These are phyloP conservation scores for Cephus cinctus DNA, from an alignment of 1,140 invertebrate species.

Conservation along the genomic window DNA sequence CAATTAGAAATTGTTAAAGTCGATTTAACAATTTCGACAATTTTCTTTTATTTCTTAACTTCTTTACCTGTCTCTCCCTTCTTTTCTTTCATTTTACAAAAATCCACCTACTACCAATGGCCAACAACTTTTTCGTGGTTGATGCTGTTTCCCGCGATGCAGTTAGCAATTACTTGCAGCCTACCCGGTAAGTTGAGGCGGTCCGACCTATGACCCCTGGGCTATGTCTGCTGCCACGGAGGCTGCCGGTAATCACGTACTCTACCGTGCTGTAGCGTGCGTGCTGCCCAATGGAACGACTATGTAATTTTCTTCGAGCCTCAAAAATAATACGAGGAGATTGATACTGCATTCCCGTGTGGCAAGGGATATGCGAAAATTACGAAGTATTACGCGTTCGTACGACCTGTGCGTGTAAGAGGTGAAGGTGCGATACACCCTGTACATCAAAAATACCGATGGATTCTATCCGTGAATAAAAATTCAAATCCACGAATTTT, in stretches of 20 bases:
- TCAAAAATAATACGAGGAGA: constrained; percentile 15
- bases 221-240: constrained; percentile 19
- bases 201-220: constrained; percentile 20
- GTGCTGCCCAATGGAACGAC: not conserved
- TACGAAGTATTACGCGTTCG: too few relatives aligned
- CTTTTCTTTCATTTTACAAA: not conserved
- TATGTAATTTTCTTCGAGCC: constrained; percentile 20
- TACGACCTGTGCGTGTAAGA: too few relatives aligned
- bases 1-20: too few relatives aligned
- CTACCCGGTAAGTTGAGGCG: constrained; percentile 24
- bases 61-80: not conserved
- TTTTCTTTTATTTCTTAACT: not conserved
- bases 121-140: not conserved
- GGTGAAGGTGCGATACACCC: too few relatives aligned
- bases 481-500: not conserved
- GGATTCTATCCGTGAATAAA: not conserved
- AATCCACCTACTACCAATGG: not conserved
- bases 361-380: not conserved
- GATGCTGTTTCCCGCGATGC: constrained; percentile 1
- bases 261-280: constrained; percentile 16
- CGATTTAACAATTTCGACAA: not conserved
- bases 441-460: too few relatives aligned
- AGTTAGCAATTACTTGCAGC: constrained; percentile 22
- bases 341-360: not conserved
- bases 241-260: constrained; percentile 25